phyloP scores from a whole-genome alignment of 2,797 vertebrate species.

The Onychomys arenicola region DNA sequence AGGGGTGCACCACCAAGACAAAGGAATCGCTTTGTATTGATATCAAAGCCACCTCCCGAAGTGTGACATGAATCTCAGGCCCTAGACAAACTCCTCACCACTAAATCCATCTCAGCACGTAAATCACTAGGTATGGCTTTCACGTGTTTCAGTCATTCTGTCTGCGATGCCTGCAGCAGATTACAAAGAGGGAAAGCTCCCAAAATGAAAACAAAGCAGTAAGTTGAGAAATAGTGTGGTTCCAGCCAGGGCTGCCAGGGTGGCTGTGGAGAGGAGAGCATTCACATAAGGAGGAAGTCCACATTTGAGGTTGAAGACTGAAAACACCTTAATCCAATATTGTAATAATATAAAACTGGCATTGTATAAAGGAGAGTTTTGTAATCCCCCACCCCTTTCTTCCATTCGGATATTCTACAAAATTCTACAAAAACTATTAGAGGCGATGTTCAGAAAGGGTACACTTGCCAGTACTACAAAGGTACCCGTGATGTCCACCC shows the following conservation, averaged over 20 bases:
- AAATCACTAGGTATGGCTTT: background rate
- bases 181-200: background rate
- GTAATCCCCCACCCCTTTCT: background rate
- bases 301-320: background rate
- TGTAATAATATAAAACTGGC: constrained; percentile 18
- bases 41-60: background rate
- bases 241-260: too few species aligned
- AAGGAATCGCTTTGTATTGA: background rate
- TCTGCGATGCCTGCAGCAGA: background rate
- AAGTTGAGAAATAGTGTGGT: background rate
- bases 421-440: background rate
- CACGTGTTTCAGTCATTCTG: constrained; percentile 5
- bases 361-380: background rate
- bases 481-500: background rate
- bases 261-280: background rate
- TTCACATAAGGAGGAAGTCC: background rate
- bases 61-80: background rate
- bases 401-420: background rate
- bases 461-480: background rate
- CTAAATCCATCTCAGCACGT: background rate
- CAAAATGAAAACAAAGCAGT: background rate
- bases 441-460: background rate
- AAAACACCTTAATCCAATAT: constrained; percentile 17
- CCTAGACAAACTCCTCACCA: background rate
- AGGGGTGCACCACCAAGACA: background rate